Conservation (phyloP, 2,888 invertebrate species). For the Rhimphoctona megacephalus region DNA sequence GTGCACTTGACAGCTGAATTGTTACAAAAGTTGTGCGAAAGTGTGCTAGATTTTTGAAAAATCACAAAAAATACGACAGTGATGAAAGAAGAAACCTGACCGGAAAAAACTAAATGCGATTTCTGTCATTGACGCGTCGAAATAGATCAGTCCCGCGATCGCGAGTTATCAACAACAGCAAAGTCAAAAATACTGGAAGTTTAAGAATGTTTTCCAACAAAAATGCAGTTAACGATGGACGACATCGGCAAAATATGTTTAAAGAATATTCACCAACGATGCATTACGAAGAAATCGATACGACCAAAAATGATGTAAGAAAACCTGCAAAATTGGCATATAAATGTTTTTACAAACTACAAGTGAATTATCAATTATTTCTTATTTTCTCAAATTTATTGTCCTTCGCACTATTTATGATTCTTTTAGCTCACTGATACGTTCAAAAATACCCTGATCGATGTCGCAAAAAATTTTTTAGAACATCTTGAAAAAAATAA, state of each 20-base stretch:
- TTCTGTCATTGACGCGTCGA: not conserved
- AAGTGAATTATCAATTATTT: not conserved
- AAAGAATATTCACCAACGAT: constrained; percentile 69
- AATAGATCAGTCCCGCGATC: not conserved
- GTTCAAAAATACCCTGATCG: constrained; percentile 84
- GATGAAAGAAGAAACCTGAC: not conserved
- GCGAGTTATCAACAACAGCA: not conserved
- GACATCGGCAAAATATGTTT: constrained; percentile 74
- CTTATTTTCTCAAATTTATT: not conserved
- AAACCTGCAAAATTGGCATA: not conserved
- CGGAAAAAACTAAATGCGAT: not conserved
- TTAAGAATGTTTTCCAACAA: constrained; percentile 30
- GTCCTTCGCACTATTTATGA: not conserved
- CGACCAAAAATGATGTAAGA: constrained; percentile 66
- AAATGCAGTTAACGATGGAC: constrained; percentile 57
- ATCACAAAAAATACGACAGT: not conserved
- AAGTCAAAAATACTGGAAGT: not conserved
- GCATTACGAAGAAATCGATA: constrained; percentile 61
- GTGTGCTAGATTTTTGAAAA: not conserved
- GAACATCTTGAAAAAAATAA: constrained; percentile 84
- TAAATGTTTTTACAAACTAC: not conserved
- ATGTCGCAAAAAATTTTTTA: constrained; percentile 85
- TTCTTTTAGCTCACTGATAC: constrained; percentile 85
- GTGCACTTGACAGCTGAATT: not conserved
- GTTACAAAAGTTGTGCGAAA: not conserved